A percentile compares a stretch with the other conserved stretches of the same genome.
Evolutionary conservation across 2,888 invertebrate species (phyloP).

Genomic region (Leucophenga montana): DNA sequence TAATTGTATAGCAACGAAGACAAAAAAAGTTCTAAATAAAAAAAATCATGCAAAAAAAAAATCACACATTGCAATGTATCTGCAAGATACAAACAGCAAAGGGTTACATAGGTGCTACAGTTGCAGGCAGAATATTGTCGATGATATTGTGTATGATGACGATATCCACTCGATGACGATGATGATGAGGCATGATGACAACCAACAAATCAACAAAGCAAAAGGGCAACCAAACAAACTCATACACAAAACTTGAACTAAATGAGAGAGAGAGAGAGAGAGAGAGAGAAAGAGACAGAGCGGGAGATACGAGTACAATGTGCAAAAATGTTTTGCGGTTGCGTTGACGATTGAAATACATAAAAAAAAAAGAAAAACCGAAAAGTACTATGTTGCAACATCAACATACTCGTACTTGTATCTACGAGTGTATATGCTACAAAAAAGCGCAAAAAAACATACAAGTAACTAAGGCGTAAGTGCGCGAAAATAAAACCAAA

Average conservation of each 20-base stretch:
- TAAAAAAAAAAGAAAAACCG: slow-evolving; percentile 1
- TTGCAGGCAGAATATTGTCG: background rate
- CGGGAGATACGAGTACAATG: slow-evolving; percentile 19
- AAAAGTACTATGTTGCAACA: slow-evolving; percentile 7
- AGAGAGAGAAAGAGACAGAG: slow-evolving; percentile 1
- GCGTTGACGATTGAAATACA: slow-evolving; percentile 58
- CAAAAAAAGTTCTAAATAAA: slow-evolving; percentile 56
- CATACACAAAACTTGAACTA: background rate
- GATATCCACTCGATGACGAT: slow-evolving; percentile 44
- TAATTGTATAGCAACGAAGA: slow-evolving; percentile 46
- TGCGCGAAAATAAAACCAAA: slow-evolving; percentile 16
- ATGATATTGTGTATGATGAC: slow-evolving; percentile 66
- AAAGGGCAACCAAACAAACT: slow-evolving; percentile 48
- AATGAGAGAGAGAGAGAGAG: slow-evolving; percentile 1
- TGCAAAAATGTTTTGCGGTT: slow-evolving; percentile 48
- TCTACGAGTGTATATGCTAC: slow-evolving; percentile 7
- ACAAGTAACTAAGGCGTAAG: slow-evolving; percentile 15
- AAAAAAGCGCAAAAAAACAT: slow-evolving; percentile 3
- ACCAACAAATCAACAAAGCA: slow-evolving; percentile 57
- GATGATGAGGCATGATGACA: slow-evolving; percentile 63
- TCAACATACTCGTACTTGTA: slow-evolving; percentile 5
- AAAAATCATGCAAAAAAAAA: slow-evolving; percentile 33
- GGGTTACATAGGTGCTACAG: background rate
- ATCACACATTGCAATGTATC: background rate
- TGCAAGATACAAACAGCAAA: slow-evolving; percentile 5